Base-by-base conservation (phyloP, 1,140 invertebrate genomes). In the Parapsyche elsis region DNA sequence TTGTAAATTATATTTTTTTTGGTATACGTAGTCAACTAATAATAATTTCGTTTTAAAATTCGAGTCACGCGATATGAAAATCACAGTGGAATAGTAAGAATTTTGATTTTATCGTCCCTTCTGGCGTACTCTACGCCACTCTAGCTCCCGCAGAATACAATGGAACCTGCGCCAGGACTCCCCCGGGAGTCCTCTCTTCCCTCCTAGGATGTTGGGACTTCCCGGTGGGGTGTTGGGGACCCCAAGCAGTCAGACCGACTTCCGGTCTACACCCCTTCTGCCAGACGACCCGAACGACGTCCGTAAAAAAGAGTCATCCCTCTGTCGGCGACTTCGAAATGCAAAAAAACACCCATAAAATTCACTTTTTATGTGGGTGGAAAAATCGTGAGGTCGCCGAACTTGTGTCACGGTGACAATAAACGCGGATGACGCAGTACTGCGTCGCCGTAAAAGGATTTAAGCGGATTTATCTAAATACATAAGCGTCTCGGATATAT, bases 201-300 rank as follows among this genome's bases (percentile, higher is more conserved):
- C 23, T 5, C 21, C 71, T 44, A 21, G 45, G 24, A 26, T 9
- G 14, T 5, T 10, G 26, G 19, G 45, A 24, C 30, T 23, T 30
- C 38, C 14, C 24, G 26, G 67, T 76, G 76, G 30, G 59, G 57
- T 73, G 71, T 67, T 9, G 53, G 59, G 57, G 49, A 53, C 12
- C 73, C 12, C 73, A 46, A 76, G 75, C 79, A 83, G 81, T 81
- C 81, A 83, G 76, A 79, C 79, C 81, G 64, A 83, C 79, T 83
- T 83, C 81, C 81, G 81, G 81, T 79, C 75, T 76, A 59, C 71
- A 67, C 79, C 81, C 79, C 80, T 79, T 71, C 67, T 24, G 24
- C 75, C 45, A 83, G 81, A 80, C 79, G 75, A 53, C 16, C 78
- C 24, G 73, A 75, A 77, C 46, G 71, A 26, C 26, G 59, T 45